Percentiles rank a stretch among this genome's conserved stretches.
These are phyloP conservation scores for Prionace glauca DNA, from an alignment of 2,797 vertebrate species.

Conservation along the genomic window DNA sequence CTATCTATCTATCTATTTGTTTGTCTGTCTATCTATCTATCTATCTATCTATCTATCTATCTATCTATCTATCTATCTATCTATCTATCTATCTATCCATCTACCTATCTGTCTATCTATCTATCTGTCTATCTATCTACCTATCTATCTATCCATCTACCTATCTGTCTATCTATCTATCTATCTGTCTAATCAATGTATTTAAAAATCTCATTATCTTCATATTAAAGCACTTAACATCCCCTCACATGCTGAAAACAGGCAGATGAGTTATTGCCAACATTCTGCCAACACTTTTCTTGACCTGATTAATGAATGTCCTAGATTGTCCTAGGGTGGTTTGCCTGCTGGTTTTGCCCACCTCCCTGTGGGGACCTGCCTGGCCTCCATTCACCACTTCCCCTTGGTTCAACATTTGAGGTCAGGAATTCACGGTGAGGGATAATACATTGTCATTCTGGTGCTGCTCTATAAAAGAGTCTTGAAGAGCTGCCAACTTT, in stretches of 20 bases:
- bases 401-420: background rate
- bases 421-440: background rate
- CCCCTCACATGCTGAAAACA: background rate
- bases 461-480: background rate
- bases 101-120: too few species aligned
- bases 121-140: too few species aligned
- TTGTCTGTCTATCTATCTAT: too few species aligned
- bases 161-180: too few species aligned
- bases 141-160: too few species aligned
- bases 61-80: background rate
- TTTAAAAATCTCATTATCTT: background rate
- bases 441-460: constrained; percentile 6
- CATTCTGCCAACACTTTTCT: background rate
- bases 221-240: background rate
- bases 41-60: background rate
- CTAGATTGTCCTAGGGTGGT: background rate
- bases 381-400: background rate
- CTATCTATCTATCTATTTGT: background rate
- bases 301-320: background rate
- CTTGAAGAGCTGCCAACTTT: constrained; percentile 25
- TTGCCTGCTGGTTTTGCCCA: constrained; percentile 4
- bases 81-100: too few species aligned
- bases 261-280: constrained; percentile 19
- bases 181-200: background rate
- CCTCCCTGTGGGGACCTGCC: background rate